phyloP scores from a whole-genome alignment of 2,888 invertebrate genomes.

The Drosophila melanosoma region DNA sequence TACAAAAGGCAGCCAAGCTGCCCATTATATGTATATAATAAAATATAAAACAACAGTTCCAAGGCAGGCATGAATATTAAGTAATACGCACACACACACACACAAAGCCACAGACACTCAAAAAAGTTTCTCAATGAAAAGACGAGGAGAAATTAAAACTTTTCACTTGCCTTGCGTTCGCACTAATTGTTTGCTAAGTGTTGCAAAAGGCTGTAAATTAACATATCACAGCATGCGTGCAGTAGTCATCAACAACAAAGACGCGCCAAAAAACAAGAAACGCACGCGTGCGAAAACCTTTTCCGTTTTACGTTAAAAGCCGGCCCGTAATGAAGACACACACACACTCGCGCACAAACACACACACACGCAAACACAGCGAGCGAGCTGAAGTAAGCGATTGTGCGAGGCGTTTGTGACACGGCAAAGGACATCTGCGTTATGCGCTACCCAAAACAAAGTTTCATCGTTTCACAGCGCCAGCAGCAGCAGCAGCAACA shows the following conservation, averaged over 20 bases:
- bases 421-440: constrained; percentile 80
- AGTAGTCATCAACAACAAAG: constrained; percentile 8
- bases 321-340: constrained; percentile 51
- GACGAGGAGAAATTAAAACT: constrained; percentile 76
- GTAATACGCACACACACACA: constrained; percentile 23
- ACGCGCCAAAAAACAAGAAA: constrained; percentile 1
- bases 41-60: constrained; percentile 46
- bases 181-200: constrained; percentile 74
- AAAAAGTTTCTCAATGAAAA: constrained; percentile 73
- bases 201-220: constrained; percentile 67
- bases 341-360: neutral
- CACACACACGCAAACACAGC: constrained; percentile 2
- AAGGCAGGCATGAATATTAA: constrained; percentile 64
- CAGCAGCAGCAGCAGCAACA: constrained; percentile 17
- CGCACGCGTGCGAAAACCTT: constrained; percentile 11
- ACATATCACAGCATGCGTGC: constrained; percentile 71
- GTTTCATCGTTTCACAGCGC: constrained; percentile 12
- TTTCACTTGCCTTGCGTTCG: constrained; percentile 68
- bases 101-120: constrained; percentile 17
- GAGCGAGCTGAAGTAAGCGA: constrained; percentile 29
- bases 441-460: constrained; percentile 66
- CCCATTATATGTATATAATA: constrained; percentile 55
- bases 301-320: constrained; percentile 35
- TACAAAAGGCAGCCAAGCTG: constrained; percentile 63
- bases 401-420: constrained; percentile 57